Percentiles rank a stretch among this genome's conserved stretches.
These are phyloP conservation scores for Penaeus japonicus DNA, from an alignment of 1,140 invertebrate species.

Conservation along the genomic window DNA sequence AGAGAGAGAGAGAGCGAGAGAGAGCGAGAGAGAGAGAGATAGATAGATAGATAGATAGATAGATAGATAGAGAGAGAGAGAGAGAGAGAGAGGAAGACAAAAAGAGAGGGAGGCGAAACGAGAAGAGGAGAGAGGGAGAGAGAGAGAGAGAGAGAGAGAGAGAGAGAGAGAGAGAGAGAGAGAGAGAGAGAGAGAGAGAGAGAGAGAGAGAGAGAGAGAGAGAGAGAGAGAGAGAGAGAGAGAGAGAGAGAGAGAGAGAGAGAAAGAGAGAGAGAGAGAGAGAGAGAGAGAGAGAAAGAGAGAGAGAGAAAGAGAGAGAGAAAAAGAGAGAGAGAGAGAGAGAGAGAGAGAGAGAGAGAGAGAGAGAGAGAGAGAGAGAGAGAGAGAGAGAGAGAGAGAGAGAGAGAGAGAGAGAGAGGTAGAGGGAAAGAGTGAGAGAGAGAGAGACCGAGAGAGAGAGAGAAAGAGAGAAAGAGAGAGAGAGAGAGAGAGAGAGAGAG, in stretches of 20 bases:
- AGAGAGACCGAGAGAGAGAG: neutral
- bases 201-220: neutral
- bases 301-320: no score
- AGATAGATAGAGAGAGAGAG: neutral
- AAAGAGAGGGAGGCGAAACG: neutral
- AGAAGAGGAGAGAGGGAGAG: neutral
- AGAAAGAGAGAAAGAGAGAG: neutral
- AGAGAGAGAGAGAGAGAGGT: neutral
- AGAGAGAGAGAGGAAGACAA: neutral
- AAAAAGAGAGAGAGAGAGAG: no score
- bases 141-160: neutral
- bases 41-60: neutral
- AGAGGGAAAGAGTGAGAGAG: neutral
- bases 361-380: neutral
- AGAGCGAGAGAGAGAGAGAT: neutral
- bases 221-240: neutral
- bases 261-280: neutral
- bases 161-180: neutral
- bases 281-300: neutral
- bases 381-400: neutral
- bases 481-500: neutral
- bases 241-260: neutral
- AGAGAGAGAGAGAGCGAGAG: neutral
- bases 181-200: neutral
- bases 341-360: no score